Base-by-base conservation (phyloP, 2,797 vertebrate genomes). In the Gymnoscopelus braueri region DNA sequence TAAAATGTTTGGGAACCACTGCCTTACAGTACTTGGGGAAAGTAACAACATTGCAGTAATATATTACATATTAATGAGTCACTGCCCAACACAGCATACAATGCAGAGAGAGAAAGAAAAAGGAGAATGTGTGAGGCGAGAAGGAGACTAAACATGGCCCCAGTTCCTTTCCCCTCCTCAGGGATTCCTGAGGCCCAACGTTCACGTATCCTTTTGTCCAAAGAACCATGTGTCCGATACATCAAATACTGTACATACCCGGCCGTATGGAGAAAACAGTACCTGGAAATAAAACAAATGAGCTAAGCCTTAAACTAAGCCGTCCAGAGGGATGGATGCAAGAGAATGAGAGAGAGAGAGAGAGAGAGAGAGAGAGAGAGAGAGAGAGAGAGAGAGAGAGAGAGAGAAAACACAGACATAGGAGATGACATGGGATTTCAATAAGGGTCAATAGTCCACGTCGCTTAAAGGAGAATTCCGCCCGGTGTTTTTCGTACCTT, bases 101-200 rank as follows among this genome's bases (percentile, higher is more conserved):
- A 19, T 19, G 19, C 7, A 35, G 8, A 39, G n/a, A 61, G 54
- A 50, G 1, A 1, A 13, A 47, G 24, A n/a, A 15, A 35, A 26
- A 49, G 23, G 56, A 58, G 26, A 26, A 12, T 7, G 5, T 3
- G 14, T 13, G 32, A 44, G 29, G 23, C 5, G 32, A 32, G 44
- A 26, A 11, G 0, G 55, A 54, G 32, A 44, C 50, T 6, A 5
- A 55, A 47, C n/a, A 58, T 0, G 13, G 49, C 14, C 69, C 52
- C 54, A 63, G 13, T 35, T 52, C 10, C 44, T 10, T 19, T 13
- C 10, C n/a, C 5, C 67, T 52, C 35, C 44, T 19, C 19, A 19
- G 35, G 65, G 60, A 65, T 3, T 67, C 52, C 71, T 48, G 10
- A 44, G 66, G 63, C 57, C 75, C 24, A 77, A 61, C 60, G 68